A percentile compares a stretch with the other conserved stretches of the same genome.
Evolutionary conservation across 2,113 vertebrate genomes (phyloP).

Genomic region (Ctenomys sociabilis): DNA sequence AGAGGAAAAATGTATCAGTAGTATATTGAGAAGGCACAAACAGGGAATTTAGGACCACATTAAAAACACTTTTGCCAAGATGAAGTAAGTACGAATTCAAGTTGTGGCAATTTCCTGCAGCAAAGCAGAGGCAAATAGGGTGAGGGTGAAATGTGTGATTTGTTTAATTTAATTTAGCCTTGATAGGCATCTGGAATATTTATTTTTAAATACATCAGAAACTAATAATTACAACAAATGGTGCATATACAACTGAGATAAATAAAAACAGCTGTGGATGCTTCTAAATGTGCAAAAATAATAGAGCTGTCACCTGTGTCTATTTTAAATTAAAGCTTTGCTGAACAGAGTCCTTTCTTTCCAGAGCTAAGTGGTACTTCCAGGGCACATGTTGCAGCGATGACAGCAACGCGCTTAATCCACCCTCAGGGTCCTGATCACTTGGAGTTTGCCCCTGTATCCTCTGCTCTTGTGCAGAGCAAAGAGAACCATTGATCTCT

Average conservation of each 20-base stretch:
- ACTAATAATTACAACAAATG: conserved; percentile 80
- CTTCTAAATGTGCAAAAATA: conserved; percentile 67
- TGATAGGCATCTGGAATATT: conserved; percentile 69
- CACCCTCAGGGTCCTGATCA: conserved; percentile 52
- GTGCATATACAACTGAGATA: conserved; percentile 28
- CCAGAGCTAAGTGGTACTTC: conserved; percentile 62
- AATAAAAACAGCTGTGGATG: conserved; percentile 79
- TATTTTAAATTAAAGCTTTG: conserved; percentile 77
- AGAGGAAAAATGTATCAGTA: not conserved
- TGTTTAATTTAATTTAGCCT: conserved; percentile 73
- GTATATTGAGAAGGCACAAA: not conserved
- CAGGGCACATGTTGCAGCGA: conserved; percentile 47
- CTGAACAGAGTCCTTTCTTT: conserved; percentile 59
- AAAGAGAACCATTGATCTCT: conserved; percentile 81
- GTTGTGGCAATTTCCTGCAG: not conserved
- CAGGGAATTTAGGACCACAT: not conserved
- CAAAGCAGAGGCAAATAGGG: not conserved
- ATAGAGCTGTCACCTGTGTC: conserved; percentile 78
- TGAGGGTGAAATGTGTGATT: conserved; percentile 55
- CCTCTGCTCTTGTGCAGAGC: conserved; percentile 56
- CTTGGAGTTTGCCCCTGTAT: conserved; percentile 51
- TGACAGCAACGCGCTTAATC: conserved; percentile 63
- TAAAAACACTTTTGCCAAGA: not conserved
- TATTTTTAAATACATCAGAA: conserved; percentile 70
- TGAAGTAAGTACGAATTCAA: not conserved